Base-by-base conservation (phyloP, 2,113 vertebrate species). In the Ammodytes dubius region DNA sequence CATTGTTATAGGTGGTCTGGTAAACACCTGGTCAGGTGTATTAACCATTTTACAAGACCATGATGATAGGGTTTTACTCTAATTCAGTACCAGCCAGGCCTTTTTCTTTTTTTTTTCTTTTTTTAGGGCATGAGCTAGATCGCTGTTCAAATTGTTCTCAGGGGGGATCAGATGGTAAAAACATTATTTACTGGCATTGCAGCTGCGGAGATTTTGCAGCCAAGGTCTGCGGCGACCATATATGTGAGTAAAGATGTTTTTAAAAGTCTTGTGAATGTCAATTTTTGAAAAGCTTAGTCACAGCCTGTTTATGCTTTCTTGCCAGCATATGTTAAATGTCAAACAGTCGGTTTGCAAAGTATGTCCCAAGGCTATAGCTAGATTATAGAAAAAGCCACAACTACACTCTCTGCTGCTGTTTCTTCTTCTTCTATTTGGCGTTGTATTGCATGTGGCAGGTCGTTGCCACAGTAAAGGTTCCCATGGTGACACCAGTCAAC, bases 401-500 rank as follows among this genome's bases (percentile, higher is more conserved):
- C 19, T 42, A 17, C 58, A 70, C 27, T 39, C 27, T 42, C 45
- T 56, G 40, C 60, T 79, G 65, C 56, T 74, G 61, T 81, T 87
- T 87, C 71, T 88, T 72, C 75, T 65, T 72, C 77, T 45, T 74
- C 79, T 81, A 27, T 27, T 69, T 65, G 56, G 65, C 47, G 85
- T 89, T 76, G 63, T 82, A 81, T 84, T 82, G 65, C 54, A 78
- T 65, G 58, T 79, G 74, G 70, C 83, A 75, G 53, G 54, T 84
- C 7, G 11, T 53, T 65, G 77, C 83, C 85, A 59, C 65, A 77
- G 65, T 70, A 59, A 81, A 78, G 68, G 90, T 94, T 88, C 82
- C 93, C 69, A 90, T 87, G 84, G 92, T 14, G 72, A 93, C 49
- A 6, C 5, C 47, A 72, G 87, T 81, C 89, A 89, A 91, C 89